Percentiles rank a stretch among this genome's conserved stretches.
These are phyloP conservation scores for Ailuropoda melanoleuca DNA, from an alignment of 2,113 vertebrate genomes.

Conservation along the genomic window DNA sequence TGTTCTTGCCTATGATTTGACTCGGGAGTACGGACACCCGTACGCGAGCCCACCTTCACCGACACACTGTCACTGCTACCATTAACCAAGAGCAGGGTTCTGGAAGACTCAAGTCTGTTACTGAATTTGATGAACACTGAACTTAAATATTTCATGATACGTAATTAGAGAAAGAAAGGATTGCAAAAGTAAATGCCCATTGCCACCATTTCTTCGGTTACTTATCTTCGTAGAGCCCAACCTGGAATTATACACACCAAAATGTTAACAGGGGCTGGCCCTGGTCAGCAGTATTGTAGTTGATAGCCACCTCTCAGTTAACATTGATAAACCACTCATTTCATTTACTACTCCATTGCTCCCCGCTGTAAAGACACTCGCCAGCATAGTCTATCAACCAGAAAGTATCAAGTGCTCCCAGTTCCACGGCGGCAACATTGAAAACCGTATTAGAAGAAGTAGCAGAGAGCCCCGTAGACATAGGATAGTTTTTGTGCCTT, in stretches of 20 bases:
- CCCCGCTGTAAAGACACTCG: not conserved
- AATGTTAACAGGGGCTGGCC: not conserved
- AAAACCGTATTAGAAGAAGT: not conserved
- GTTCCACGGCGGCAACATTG: not conserved
- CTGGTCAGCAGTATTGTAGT: not conserved
- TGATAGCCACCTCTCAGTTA: not conserved
- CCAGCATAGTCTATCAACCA: not conserved
- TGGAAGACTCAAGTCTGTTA: not conserved
- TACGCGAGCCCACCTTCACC: not conserved
- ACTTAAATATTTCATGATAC: not conserved
- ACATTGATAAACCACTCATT: not conserved
- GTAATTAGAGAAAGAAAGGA: not conserved
- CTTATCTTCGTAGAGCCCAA: not conserved
- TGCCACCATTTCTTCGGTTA: not conserved
- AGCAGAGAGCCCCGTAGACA: not conserved
- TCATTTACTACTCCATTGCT: not conserved
- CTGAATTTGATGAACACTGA: not conserved
- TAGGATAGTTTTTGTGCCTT: not conserved
- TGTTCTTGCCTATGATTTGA: not conserved
- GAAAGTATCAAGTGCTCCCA: not conserved
- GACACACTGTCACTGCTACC: not conserved
- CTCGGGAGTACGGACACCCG: too few relatives aligned
- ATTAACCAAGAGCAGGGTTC: not conserved
- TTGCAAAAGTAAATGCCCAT: not conserved
- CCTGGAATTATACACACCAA: not conserved